Base-by-base conservation (phyloP, 2,113 vertebrate genomes). In the Bostrychus sinensis region DNA sequence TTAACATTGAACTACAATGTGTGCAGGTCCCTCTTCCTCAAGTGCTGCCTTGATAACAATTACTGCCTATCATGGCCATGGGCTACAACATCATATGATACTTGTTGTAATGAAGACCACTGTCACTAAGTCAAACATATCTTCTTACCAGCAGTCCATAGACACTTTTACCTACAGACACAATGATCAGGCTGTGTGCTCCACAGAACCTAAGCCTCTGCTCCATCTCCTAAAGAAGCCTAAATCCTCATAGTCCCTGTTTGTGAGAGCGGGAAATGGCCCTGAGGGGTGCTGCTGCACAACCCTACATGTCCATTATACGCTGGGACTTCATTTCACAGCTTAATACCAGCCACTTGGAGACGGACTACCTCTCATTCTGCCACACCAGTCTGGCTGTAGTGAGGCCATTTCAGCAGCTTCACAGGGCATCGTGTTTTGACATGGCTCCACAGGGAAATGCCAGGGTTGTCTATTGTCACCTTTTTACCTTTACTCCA, bases 301-400 rank as follows among this genome's bases (percentile, higher is more conserved):
- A 80, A 70, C 72, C 78, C 82, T 42, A 75, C 57, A 76, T 77
- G 79, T 89, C 87, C 72, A 88, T 89, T 89, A 89, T 86, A 75
- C 78, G 48, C 71, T 55, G 51, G 60, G 26, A 80, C 75, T 86
- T 86, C 72, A 77, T 86, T 86, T 85, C 56, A 63, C 57, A 80
- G 70, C 79, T 65, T 72, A 83, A 87, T 78, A 82, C 70, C 57
- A 28, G 78, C 56, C 64, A 73, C 77, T 82, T 62, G 36, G 70
- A 72, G 56, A 85, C 56, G 61, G 67, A 66, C 45, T 42, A 45
- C 30, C 65, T 68, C 46, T 64, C 69, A 48, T 63, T 43, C 60
- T 41, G 37, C 68, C 70, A 62, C 37, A 46, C 81, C 37, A 66
- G 64, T 72, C 39, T 62, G 68, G 30, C 66, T 54, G 25, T 26